Percentiles rank a stretch among this genome's conserved stretches.
phyloP scores from a whole-genome alignment of 2,113 vertebrate genomes.

The Gulo gulo region DNA sequence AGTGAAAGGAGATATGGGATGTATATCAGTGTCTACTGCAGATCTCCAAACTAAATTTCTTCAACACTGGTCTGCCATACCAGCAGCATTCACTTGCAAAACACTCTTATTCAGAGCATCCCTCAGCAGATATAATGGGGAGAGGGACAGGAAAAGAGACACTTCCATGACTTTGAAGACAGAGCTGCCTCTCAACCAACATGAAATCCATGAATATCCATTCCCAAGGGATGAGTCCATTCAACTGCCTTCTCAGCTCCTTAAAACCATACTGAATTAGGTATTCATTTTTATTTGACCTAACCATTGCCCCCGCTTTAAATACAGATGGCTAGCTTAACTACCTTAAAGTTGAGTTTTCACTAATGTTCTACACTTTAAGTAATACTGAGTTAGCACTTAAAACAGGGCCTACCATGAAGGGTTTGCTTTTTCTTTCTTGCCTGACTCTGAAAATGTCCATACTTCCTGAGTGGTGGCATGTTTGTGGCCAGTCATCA shows the following conservation, averaged over 20 bases:
- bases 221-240: neutral
- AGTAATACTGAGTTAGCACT: neutral
- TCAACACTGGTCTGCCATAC: neutral
- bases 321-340: neutral
- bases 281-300: neutral
- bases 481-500: neutral
- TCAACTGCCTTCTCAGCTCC: neutral
- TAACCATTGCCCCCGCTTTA: neutral
- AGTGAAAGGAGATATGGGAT: neutral
- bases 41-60: neutral
- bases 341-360: neutral
- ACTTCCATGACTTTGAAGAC: neutral
- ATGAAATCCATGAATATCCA: neutral
- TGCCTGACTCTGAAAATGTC: neutral
- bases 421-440: constrained; percentile 5
- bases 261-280: neutral
- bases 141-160: neutral
- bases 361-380: neutral
- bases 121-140: neutral
- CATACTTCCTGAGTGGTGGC: neutral
- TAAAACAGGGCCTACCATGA: neutral
- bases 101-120: neutral
- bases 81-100: neutral
- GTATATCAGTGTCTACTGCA: neutral
- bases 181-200: neutral